Evolutionary conservation across 2,797 vertebrate genomes (phyloP).

Genomic region (Paramormyrops hopkinsi): DNA sequence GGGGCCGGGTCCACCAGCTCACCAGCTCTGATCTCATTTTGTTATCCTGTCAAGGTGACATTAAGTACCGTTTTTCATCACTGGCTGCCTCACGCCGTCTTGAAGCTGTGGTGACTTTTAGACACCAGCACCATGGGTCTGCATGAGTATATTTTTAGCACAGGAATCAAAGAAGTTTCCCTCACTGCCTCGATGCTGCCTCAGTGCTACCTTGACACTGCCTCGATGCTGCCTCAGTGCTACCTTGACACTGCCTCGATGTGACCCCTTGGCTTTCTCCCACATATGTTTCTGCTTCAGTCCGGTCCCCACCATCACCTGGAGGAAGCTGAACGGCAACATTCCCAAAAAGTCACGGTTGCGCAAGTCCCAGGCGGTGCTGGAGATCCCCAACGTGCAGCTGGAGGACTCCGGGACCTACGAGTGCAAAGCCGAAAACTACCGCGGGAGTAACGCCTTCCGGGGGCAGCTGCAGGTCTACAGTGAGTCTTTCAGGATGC

Average conservation of each 20-base stretch:
- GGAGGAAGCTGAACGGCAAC: slow-evolving; percentile 91
- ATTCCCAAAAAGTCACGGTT: slow-evolving; percentile 89
- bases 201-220: background rate
- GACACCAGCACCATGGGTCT: background rate
- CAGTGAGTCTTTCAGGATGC: slow-evolving; percentile 83
- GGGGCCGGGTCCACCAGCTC: background rate
- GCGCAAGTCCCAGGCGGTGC: slow-evolving; percentile 88
- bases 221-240: background rate
- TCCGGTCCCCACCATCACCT: slow-evolving; percentile 92
- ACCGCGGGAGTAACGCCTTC: slow-evolving; percentile 83
- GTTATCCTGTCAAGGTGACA: slow-evolving; percentile 28
- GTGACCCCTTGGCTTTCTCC: background rate
- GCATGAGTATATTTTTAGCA: background rate
- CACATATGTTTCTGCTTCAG: slow-evolving; percentile 52
- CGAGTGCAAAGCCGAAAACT: slow-evolving; percentile 92
- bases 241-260: background rate
- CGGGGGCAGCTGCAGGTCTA: slow-evolving; percentile 92
- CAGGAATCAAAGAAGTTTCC: background rate
- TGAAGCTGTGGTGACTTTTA: background rate
- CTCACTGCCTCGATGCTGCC: background rate
- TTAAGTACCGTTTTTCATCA: slow-evolving; percentile 19
- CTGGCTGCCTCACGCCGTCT: background rate
- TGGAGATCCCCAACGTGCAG: slow-evolving; percentile 92
- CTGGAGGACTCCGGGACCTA: slow-evolving; percentile 86
- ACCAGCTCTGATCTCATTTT: slow-evolving; percentile 16